phyloP scores from a whole-genome alignment of 2,797 vertebrate species.

The Carcharodon carcharias region DNA sequence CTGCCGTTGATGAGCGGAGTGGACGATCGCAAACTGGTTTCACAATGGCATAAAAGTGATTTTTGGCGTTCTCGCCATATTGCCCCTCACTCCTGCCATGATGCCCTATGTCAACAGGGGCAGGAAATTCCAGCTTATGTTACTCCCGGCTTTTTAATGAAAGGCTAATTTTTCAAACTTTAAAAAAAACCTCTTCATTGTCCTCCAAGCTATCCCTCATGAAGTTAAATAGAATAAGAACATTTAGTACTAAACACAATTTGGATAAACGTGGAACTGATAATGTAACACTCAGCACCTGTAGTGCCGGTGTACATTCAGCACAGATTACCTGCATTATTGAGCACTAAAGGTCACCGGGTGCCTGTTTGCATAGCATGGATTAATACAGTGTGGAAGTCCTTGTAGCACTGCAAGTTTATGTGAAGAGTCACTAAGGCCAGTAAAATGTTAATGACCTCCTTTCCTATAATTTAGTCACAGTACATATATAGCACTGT shows the following conservation, averaged over 20 bases:
- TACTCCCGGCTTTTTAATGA: neutral
- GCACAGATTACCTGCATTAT: neutral
- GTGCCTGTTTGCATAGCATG: neutral
- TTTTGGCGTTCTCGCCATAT: too few relatives aligned
- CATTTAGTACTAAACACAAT: neutral
- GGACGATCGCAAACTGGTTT: too few relatives aligned
- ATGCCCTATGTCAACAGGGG: too few relatives aligned
- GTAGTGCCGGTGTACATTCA: neutral
- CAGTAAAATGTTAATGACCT: neutral
- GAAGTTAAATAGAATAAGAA: too few relatives aligned
- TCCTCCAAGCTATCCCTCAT: neutral
- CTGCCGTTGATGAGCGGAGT: too few relatives aligned
- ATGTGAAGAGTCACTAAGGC: neutral
- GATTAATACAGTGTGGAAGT: neutral
- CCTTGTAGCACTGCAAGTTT: neutral
- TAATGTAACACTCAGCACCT: neutral
- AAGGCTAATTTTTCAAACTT: neutral
- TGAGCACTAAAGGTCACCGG: neutral
- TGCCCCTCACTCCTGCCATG: too few relatives aligned
- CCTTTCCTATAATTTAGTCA: neutral
- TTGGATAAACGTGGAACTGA: neutral
- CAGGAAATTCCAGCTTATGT: neutral
- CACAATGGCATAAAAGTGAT: too few relatives aligned
- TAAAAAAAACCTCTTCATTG: neutral
- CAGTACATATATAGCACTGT: neutral